Conservation (phyloP, 2,888 invertebrate species). For the Exocentrus adspersus region DNA sequence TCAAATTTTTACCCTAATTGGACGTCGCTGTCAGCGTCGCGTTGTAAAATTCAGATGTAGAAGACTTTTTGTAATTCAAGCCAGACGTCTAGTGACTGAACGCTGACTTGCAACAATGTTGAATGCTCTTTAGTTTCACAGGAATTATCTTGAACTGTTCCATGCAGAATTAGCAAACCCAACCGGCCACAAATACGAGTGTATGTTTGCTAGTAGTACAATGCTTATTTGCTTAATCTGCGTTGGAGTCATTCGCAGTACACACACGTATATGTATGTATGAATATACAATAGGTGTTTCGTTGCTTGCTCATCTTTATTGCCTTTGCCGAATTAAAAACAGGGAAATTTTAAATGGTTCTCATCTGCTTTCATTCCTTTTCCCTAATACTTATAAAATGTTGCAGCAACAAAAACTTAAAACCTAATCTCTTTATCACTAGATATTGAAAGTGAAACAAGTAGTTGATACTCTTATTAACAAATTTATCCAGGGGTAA, state of each 20-base stretch:
- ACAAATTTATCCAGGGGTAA: no score
- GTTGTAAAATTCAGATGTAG: no score
- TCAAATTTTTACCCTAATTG: no score
- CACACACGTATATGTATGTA: not conserved
- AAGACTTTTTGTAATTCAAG: no score
- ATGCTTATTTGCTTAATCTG: constrained; percentile 16
- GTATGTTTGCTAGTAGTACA: not conserved
- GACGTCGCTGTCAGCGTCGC: no score
- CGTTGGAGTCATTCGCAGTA: not conserved
- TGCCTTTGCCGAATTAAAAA: not conserved
- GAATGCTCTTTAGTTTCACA: not conserved
- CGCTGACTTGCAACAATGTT: not conserved
- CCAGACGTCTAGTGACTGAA: not conserved
- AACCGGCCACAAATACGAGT: not conserved
- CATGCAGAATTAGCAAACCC: not conserved
- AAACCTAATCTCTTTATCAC: no score
- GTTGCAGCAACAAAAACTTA: no score
- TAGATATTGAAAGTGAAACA: no score
- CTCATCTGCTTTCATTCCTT: no score
- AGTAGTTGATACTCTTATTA: no score
- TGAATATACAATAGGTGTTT: not conserved
- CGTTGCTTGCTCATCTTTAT: not conserved
- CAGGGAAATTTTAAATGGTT: no score
- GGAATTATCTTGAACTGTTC: constrained; percentile 10
- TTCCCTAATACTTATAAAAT: no score